phyloP scores from a whole-genome alignment of 2,113 vertebrate genomes.

The Serilophus lunatus region DNA sequence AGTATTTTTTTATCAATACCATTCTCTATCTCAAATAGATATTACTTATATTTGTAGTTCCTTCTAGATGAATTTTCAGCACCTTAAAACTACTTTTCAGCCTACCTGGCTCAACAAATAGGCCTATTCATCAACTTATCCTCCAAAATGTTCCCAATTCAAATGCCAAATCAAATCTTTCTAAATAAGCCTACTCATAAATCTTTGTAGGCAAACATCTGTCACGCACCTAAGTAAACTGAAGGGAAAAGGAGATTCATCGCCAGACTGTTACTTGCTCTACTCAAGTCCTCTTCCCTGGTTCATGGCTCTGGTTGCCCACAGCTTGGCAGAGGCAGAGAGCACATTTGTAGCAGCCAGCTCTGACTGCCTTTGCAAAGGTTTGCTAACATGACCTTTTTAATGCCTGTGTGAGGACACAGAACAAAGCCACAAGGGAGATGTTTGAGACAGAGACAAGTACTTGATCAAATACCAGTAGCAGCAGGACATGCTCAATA shows the following conservation, averaged over 20 bases:
- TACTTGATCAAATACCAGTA: neutral
- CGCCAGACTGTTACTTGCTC: neutral
- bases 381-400: neutral
- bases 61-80: neutral
- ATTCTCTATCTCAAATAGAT: neutral
- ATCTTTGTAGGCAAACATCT: slow-evolving; percentile 28
- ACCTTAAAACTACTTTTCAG: neutral
- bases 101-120: neutral
- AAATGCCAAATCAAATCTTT: slow-evolving; percentile 31
- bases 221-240: neutral
- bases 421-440: neutral
- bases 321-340: neutral
- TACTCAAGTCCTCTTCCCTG: neutral
- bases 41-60: neutral
- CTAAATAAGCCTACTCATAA: slow-evolving; percentile 27
- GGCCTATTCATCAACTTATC: neutral
- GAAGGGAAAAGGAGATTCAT: neutral
- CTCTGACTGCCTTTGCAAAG: neutral
- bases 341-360: neutral
- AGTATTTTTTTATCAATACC: neutral
- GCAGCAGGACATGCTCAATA: neutral
- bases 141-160: neutral
- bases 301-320: neutral
- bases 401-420: neutral
- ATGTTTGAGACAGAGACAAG: neutral